Percentiles rank a stretch among this genome's conserved stretches.
These are phyloP conservation scores for Melanogrammus aeglefinus DNA, from an alignment of 2,797 vertebrate genomes.

Conservation along the genomic window DNA sequence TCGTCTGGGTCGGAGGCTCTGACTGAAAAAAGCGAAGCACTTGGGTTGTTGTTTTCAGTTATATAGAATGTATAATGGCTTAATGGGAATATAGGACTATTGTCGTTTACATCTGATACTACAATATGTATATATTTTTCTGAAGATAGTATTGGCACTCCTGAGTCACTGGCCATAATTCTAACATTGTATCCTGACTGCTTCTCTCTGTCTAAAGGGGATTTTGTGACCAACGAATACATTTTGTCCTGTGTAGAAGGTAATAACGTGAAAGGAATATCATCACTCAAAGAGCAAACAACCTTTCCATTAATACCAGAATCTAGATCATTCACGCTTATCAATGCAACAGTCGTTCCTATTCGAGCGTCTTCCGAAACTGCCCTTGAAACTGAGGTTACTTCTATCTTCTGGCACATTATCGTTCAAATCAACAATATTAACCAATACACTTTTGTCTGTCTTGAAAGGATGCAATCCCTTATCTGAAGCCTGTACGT, in stretches of 20 bases:
- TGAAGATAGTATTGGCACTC: constrained; percentile 58
- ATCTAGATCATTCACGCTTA: constrained; percentile 67
- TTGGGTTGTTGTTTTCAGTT: constrained; percentile 52
- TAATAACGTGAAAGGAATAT: constrained; percentile 54
- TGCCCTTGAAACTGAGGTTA: constrained; percentile 69
- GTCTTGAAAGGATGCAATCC: constrained; percentile 49
- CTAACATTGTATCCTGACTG: constrained; percentile 57
- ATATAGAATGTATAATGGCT: constrained; percentile 64
- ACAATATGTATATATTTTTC: constrained; percentile 55
- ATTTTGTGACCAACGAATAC: constrained; percentile 62
- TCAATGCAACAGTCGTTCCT: constrained; percentile 66
- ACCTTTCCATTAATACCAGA: constrained; percentile 60
- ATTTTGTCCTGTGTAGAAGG: constrained; percentile 57
- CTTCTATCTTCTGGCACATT: constrained; percentile 69
- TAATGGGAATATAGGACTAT: constrained; percentile 54
- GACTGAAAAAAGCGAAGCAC: constrained; percentile 55
- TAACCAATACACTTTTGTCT: constrained; percentile 65
- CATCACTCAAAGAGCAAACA: constrained; percentile 26
- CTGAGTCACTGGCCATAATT: constrained; percentile 63
- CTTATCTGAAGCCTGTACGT: constrained; percentile 71
- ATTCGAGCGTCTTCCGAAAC: constrained; percentile 67
- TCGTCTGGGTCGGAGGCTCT: constrained; percentile 40
- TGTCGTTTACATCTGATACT: constrained; percentile 69
- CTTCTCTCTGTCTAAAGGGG: constrained; percentile 66
- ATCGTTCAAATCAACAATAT: constrained; percentile 70